Evolutionary conservation across 2,113 vertebrate species (phyloP).

Genomic region (Oryzias woworae): DNA sequence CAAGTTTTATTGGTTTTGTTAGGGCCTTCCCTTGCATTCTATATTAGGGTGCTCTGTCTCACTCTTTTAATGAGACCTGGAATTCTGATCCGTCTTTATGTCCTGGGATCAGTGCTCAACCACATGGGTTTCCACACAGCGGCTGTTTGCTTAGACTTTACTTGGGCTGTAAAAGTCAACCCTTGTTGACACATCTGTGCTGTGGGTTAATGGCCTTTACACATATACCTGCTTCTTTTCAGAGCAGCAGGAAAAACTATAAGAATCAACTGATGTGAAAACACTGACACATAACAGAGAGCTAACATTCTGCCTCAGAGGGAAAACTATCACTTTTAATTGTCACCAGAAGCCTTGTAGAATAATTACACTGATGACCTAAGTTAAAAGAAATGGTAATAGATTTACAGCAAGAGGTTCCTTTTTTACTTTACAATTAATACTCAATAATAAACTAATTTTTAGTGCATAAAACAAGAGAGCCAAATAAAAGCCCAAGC

Average conservation of each 20-base stretch:
- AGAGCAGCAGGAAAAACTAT: constrained; percentile 43
- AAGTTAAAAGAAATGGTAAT: constrained; percentile 24
- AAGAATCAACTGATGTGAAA: constrained; percentile 59
- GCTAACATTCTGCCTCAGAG: constrained; percentile 34
- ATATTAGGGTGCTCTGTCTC: constrained; percentile 71
- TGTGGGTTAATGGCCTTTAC: constrained; percentile 72
- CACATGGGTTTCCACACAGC: constrained; percentile 66
- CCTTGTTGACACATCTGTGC: constrained; percentile 72
- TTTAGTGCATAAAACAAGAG: no score
- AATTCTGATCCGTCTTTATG: constrained; percentile 72
- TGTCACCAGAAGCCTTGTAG: constrained; percentile 36
- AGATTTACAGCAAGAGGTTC: no score
- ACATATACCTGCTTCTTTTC: constrained; percentile 70
- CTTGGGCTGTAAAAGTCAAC: constrained; percentile 70
- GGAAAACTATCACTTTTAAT: constrained; percentile 41
- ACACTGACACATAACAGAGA: constrained; percentile 55
- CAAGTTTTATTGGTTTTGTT: constrained; percentile 52
- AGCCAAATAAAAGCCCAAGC: no score
- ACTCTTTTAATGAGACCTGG: constrained; percentile 71
- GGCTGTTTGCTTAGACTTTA: constrained; percentile 66
- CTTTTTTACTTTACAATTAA: no score
- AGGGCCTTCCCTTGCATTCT: constrained; percentile 61
- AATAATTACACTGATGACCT: constrained; percentile 31
- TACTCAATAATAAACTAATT: no score
- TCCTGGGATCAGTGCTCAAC: constrained; percentile 72